Percentiles rank a stretch among this genome's conserved stretches.
Evolutionary conservation across 2,113 vertebrate genomes (phyloP).

Genomic region (Phalacrocorax pelagicus): DNA sequence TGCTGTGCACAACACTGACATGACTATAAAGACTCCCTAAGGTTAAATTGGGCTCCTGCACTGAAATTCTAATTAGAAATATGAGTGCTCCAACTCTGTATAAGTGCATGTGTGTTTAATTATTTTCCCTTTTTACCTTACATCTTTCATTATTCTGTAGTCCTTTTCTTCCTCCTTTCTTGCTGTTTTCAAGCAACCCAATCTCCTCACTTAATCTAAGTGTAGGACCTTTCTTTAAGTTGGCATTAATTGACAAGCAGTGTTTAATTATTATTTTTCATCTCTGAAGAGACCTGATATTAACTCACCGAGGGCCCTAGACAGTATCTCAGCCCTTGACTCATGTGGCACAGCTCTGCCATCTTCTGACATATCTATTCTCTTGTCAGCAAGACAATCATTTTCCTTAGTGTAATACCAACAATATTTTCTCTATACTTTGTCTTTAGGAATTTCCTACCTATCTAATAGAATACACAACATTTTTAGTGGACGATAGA

Average conservation of each 20-base stretch:
- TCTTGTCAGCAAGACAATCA: conserved; percentile 16
- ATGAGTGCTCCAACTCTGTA: conserved; percentile 73
- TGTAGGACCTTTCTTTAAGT: conserved; percentile 76
- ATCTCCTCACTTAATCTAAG: conserved; percentile 73
- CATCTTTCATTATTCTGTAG: conserved; percentile 72
- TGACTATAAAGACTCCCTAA: conserved; percentile 78
- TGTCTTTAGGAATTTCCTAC: background rate
- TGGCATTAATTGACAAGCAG: conserved; percentile 80
- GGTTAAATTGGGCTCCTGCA: conserved; percentile 79
- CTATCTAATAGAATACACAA: background rate
- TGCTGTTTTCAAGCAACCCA: conserved; percentile 76
- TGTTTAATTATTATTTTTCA: conserved; percentile 84
- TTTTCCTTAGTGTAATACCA: background rate
- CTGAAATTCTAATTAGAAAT: conserved; percentile 82
- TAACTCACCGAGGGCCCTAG: conserved; percentile 72
- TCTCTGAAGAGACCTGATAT: conserved; percentile 73
- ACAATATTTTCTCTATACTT: conserved; percentile 2
- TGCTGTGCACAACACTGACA: conserved; percentile 71
- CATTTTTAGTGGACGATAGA: background rate
- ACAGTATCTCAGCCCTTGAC: conserved; percentile 49
- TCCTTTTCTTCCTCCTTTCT: conserved; percentile 75
- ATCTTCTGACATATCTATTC: conserved; percentile 58
- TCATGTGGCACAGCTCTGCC: conserved; percentile 66
- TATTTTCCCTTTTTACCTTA: conserved; percentile 73
- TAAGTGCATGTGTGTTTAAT: conserved; percentile 78